Evolutionary conservation across 2,797 vertebrate genomes (phyloP).

Genomic region (Dipus sagitta): DNA sequence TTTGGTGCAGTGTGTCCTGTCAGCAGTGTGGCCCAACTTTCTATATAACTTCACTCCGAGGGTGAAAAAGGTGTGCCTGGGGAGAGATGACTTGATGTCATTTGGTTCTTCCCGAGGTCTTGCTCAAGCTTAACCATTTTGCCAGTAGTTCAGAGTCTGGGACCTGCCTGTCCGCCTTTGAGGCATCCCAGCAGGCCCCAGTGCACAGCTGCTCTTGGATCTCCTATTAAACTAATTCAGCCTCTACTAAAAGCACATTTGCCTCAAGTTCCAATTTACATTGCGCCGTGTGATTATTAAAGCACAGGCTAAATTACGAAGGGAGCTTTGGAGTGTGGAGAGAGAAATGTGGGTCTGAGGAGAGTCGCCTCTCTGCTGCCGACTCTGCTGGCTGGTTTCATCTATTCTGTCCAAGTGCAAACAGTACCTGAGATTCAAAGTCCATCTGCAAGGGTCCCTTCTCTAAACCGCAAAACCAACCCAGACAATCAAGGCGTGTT

Average conservation of each 20-base stretch:
- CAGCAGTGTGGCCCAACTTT: background rate
- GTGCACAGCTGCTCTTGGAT: background rate
- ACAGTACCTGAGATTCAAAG: background rate
- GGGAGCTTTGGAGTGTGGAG: background rate
- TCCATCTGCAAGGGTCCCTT: background rate
- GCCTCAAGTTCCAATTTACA: background rate
- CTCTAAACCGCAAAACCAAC: background rate
- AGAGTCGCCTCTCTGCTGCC: background rate
- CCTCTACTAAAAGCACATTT: background rate
- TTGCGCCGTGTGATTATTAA: background rate
- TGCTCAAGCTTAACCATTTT: background rate
- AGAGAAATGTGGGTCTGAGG: background rate
- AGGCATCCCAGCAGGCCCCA: background rate
- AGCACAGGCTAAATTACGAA: background rate
- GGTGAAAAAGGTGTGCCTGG: background rate
- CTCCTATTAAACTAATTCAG: background rate
- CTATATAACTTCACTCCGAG: background rate
- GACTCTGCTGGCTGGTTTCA: background rate
- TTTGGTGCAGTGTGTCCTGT: background rate
- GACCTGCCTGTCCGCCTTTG: background rate
- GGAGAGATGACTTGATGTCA: background rate
- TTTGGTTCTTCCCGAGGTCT: background rate
- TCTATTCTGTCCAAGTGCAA: too few relatives aligned
- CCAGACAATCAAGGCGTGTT: rapidly evolving
- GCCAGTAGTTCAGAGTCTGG: background rate